These are phyloP conservation scores for Marisa cornuarietis DNA, from an alignment of 1,140 invertebrate species.

Conservation along the genomic window DNA sequence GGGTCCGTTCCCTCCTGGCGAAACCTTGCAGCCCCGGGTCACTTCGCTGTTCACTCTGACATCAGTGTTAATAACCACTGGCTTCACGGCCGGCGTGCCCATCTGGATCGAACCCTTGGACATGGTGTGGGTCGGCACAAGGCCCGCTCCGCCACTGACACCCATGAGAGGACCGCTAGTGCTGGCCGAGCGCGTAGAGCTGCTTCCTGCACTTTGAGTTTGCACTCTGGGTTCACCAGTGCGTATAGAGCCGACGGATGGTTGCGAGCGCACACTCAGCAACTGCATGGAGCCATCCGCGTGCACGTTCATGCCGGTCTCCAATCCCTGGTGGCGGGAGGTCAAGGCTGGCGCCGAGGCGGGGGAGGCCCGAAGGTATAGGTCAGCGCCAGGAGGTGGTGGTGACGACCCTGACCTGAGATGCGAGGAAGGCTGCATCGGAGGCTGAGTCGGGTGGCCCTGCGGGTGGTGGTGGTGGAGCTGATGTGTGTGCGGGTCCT, in stretches of 20 bases:
- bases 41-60: not conserved
- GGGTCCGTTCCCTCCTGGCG: not conserved
- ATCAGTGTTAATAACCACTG: not conserved
- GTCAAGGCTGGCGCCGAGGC: not conserved
- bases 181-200: not conserved
- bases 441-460: not conserved
- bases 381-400: not conserved
- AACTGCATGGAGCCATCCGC: not conserved
- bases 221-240: conserved; percentile 14
- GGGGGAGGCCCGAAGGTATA: not conserved
- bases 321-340: not conserved
- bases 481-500: not conserved
- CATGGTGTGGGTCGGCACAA: not conserved
- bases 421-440: not conserved
- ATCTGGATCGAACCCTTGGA: conserved; percentile 20
- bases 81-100: conserved; percentile 18
- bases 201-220: not conserved
- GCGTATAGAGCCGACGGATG: conserved; percentile 16
- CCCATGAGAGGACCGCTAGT: not conserved
- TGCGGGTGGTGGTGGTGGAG: not conserved
- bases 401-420: not conserved
- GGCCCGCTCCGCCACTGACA: not conserved
- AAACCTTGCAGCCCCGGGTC: not conserved
- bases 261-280: conserved; percentile 1
- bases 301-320: conserved; percentile 3